Evolutionary conservation across 2,888 invertebrate genomes (phyloP).

Genomic region (Rotaria socialis): DNA sequence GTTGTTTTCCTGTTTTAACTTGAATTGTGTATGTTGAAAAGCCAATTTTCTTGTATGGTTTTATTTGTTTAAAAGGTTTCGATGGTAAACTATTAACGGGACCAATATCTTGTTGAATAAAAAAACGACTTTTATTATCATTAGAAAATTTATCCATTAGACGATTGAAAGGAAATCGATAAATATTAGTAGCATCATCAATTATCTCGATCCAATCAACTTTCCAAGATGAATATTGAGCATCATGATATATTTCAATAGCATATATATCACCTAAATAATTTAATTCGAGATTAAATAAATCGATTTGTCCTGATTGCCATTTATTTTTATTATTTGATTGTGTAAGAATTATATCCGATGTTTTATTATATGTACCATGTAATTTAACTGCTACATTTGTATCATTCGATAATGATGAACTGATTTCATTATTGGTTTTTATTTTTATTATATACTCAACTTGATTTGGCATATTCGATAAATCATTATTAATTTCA

Average conservation of each 20-base stretch:
- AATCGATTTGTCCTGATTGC: constrained; percentile 11
- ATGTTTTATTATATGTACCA: neutral
- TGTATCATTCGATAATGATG: neutral
- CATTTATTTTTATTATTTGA: neutral
- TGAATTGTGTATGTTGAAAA: constrained; percentile 10
- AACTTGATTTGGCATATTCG: neutral
- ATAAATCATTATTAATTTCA: neutral
- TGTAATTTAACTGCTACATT: neutral
- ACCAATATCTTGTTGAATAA: neutral
- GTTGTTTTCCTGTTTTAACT: neutral
- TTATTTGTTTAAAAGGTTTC: neutral
- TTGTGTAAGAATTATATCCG: neutral
- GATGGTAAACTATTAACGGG: neutral
- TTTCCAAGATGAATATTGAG: neutral
- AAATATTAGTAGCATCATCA: neutral
- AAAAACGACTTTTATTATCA: neutral
- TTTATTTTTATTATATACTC: neutral
- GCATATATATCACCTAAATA: constrained; percentile 9
- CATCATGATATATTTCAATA: neutral
- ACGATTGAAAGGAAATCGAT: neutral
- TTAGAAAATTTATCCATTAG: neutral
- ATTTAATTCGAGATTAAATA: neutral
- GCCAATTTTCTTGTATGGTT: neutral
- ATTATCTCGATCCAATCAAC: neutral
- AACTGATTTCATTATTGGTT: neutral